Conservation (phyloP, 2,888 invertebrate genomes). For the Brenthis hecate region DNA sequence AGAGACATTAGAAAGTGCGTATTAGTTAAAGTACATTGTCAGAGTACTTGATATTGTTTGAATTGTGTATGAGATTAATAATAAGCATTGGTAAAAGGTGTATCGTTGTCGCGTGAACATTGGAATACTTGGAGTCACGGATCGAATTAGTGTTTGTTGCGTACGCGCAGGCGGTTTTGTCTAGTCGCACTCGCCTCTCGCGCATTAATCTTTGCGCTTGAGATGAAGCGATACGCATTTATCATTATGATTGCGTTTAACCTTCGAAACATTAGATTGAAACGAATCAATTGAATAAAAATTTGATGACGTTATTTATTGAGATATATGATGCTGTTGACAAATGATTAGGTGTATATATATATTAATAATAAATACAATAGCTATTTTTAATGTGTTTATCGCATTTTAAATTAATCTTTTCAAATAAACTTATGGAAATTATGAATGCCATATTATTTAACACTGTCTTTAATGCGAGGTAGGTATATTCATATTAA, state of each 20-base stretch:
- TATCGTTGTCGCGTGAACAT: conserved; percentile 70
- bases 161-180: conserved; percentile 74
- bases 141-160: conserved; percentile 65
- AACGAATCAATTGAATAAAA: conserved; percentile 76
- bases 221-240: conserved; percentile 81
- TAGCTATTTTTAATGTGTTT: not conserved
- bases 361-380: conserved; percentile 9
- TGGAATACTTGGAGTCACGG: conserved; percentile 59
- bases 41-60: conserved; percentile 51
- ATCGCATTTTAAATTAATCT: no score
- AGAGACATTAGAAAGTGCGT: conserved; percentile 39
- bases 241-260: conserved; percentile 78
- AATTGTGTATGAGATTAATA: conserved; percentile 72
- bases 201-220: conserved; percentile 73
- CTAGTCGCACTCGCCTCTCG: conserved; percentile 68
- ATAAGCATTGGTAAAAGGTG: conserved; percentile 74
- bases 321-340: not conserved
- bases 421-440: no score
- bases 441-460: no score
- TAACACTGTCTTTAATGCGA: no score
- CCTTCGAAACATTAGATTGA: conserved; percentile 70
- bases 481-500: no score
- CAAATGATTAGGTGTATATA: not conserved
- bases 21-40: conserved; percentile 26
- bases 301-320: conserved; percentile 45